These are phyloP conservation scores for Cerastoderma edule DNA, from an alignment of 2,888 invertebrate species.

Conservation along the genomic window DNA sequence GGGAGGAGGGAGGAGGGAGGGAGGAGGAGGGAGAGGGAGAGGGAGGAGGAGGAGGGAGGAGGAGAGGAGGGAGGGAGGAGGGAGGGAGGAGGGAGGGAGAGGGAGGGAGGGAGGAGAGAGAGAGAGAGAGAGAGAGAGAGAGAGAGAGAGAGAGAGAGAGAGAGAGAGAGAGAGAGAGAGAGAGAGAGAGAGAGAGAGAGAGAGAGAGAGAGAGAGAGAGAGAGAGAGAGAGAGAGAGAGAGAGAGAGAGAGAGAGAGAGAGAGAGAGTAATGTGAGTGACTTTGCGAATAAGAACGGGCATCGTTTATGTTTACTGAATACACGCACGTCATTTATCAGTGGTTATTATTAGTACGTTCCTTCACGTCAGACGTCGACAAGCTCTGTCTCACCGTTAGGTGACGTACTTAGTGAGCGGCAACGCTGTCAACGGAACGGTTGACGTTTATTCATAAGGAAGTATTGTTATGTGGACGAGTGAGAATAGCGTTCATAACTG, in stretches of 20 bases:
- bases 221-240: constrained; percentile 19
- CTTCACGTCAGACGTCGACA: too few species aligned
- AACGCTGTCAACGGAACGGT: too few species aligned
- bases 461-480: too few species aligned
- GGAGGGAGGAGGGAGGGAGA: neutral
- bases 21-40: constrained; percentile 7
- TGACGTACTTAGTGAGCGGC: too few species aligned
- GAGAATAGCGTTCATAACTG: too few species aligned
- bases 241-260: constrained; percentile 5
- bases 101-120: neutral
- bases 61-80: neutral
- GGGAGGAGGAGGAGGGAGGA: too few species aligned
- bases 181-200: constrained; percentile 23
- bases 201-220: constrained; percentile 18
- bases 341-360: too few species aligned
- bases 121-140: neutral
- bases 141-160: constrained; percentile 1
- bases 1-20: neutral
- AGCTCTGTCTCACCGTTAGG: too few species aligned
- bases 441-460: too few species aligned
- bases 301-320: too few species aligned
- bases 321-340: too few species aligned
- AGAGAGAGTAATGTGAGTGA: neutral
- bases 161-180: constrained; percentile 11
- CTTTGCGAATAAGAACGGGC: too few species aligned